These are phyloP conservation scores for Oikopleura albicans DNA, from an alignment of 23 tunicate genomes.

Conservation along the genomic window DNA sequence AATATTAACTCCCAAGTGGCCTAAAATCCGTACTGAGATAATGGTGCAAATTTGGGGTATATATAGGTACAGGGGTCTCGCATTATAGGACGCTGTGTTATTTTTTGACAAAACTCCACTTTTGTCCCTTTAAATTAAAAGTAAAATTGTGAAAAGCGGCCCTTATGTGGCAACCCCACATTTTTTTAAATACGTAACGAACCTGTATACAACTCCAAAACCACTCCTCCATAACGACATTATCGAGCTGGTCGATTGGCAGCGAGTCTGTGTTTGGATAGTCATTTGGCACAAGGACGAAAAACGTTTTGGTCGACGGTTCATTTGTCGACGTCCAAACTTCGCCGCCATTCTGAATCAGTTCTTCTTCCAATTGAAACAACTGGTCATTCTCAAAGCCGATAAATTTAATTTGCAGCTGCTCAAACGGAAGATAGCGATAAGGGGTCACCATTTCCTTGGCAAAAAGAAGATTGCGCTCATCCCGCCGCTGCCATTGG, in stretches of 20 bases:
- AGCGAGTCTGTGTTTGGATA: neutral
- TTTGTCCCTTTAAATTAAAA: too few species aligned
- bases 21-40: too few species aligned
- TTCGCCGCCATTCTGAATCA: neutral
- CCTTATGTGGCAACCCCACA: too few species aligned
- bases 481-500: neutral
- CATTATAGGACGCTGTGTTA: too few species aligned
- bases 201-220: conserved; percentile 10
- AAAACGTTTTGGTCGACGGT: neutral
- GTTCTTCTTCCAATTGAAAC: neutral
- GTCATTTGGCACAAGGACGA: neutral
- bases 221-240: neutral
- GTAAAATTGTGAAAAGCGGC: too few species aligned
- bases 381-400: neutral
- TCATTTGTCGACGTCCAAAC: neutral
- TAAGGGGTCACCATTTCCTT: neutral
- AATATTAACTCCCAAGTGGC: too few species aligned
- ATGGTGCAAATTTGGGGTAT: too few species aligned
- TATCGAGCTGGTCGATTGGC: neutral
- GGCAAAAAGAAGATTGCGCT: neutral
- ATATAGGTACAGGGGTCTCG: too few species aligned
- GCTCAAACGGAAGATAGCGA: neutral
- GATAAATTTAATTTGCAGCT: neutral
- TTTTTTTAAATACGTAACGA: too few species aligned
- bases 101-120: too few species aligned